Base-by-base conservation (phyloP, 2,113 vertebrate genomes). In the Colinus virginianus region DNA sequence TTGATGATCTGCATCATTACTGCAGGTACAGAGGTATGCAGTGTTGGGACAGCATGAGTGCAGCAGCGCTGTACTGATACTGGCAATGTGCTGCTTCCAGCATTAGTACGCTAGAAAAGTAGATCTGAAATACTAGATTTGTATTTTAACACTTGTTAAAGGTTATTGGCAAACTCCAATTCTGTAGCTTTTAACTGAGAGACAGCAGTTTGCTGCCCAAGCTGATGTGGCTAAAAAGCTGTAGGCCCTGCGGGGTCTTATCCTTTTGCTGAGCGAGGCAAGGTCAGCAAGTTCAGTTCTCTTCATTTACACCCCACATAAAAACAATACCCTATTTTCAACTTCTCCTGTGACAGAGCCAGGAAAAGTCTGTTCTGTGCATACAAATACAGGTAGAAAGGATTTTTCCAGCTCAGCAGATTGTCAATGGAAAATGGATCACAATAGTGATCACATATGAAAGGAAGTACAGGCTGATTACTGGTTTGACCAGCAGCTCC, bases 391-490 rank as follows among this genome's bases (percentile, higher is more conserved):
- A 55, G 6, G 28, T 7, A 84, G 25, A 10, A 17, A 80, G 34
- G 12, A 15, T 15, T 58, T 82, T 69, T 78, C 14, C 48, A 78
- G 15, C 48, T 82, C 66, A 58, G 67, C 58, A 79, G 26, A 20
- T 45, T 79, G 74, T 78, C 34, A 51, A 28, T 23, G 53, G 22
- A 72, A 75, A 75, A 6, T 8, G 71, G 23, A 68, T 78, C 56
- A 76, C 40, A 43, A 48, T 82, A 77, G 64, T 94, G 87, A 92
- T 61, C 79, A 87, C 91, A 78, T 72, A 19, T 26, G 48, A 92
- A 93, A 96, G 42, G 69, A 88, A 80, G 72, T 68, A 36, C 23
- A 68, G 56, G 64, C 21, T 0, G 0, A 84, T 86, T 69, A 71
- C 71, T 92, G 30, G 76, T 86, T 89, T 87, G 56, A 81, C 40